Evolutionary conservation across 2,888 invertebrate species (phyloP).

Genomic region (Cryptocephalus primarius): DNA sequence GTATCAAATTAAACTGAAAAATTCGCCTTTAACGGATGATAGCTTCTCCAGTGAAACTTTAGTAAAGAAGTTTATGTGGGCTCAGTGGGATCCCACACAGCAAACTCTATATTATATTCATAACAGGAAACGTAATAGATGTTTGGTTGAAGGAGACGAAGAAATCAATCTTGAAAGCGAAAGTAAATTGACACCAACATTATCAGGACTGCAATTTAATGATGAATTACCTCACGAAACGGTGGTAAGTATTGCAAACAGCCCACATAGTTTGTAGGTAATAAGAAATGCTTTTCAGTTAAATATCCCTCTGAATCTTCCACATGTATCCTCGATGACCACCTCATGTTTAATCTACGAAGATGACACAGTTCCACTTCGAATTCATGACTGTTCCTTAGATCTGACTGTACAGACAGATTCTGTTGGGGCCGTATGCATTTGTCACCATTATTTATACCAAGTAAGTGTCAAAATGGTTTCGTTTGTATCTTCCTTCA

Average conservation of each 20-base stretch:
- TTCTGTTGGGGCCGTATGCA: constrained; percentile 59
- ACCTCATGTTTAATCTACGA: constrained; percentile 61
- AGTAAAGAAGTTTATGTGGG: constrained; percentile 71
- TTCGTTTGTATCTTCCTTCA: background rate
- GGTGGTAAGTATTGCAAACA: constrained; percentile 48
- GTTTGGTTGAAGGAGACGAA: constrained; percentile 54
- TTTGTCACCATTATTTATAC: constrained; percentile 76
- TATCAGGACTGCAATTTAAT: constrained; percentile 79
- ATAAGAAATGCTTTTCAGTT: constrained; percentile 42
- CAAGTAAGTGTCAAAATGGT: constrained; percentile 34
- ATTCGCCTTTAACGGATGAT: constrained; percentile 8
- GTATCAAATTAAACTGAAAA: constrained; percentile 27
- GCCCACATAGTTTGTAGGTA: too few species aligned
- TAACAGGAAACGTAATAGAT: constrained; percentile 57
- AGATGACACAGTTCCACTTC: constrained; percentile 68
- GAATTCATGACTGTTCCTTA: constrained; percentile 71
- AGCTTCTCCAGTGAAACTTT: constrained; percentile 33
- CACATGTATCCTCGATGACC: constrained; percentile 47
- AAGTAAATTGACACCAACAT: constrained; percentile 51
- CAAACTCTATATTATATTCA: constrained; percentile 79
- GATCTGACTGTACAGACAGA: constrained; percentile 71
- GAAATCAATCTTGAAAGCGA: constrained; percentile 38
- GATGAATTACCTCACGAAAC: constrained; percentile 79
- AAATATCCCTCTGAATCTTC: constrained; percentile 74
- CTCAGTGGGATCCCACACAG: constrained; percentile 72